Base-by-base conservation (phyloP, 2,888 invertebrate species). In the Phaonia tiefii region DNA sequence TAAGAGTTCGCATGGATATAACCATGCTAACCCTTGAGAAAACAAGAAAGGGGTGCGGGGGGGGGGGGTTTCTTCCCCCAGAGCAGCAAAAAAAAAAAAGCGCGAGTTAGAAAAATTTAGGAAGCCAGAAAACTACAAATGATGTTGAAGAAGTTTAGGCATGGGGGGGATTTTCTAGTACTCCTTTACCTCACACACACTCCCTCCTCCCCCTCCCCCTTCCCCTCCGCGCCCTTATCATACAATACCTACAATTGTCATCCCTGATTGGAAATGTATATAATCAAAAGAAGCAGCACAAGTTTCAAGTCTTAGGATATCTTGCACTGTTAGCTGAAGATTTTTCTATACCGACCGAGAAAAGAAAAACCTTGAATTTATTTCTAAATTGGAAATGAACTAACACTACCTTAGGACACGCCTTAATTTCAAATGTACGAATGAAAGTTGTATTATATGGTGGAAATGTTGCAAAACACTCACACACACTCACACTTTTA, bases 391-490 rank as follows among this genome's bases (percentile, higher is more conserved):
- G 42, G 63, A 63, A 63, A 63, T 63, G 63, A 63, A 63, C 63
- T 63, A 63, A 39, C 63, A 63, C 63, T 63, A 63, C 63, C 63
- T 63, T 63, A 63, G 63, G 63, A 63, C 63, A 63, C 63, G 63
- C 63, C 63, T 63, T 63, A 63, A 63, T 63, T 63, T 63, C 17
- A 63, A n/a, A 63, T 13, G 11, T 39, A 22, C 63, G 63, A 63
- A 42, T 63, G n/a, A n/a, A n/a, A n/a, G 20, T 63, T 13, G 42
- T 8, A 63, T 63, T 3, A 31, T 31, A 8, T 31, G 31, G 31
- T 26, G 25, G 56, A 22, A 22, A 13, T 25, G 56, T 31, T 26
- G 58, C 46, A n/a, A n/a, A n/a, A n/a, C n/a, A n/a, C n/a, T n/a
- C n/a, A n/a, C n/a, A n/a, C n/a, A n/a, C n/a, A n/a, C n/a, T n/a